Conservation (phyloP, 2,797 vertebrate species). For the Trematomus bernacchii region DNA sequence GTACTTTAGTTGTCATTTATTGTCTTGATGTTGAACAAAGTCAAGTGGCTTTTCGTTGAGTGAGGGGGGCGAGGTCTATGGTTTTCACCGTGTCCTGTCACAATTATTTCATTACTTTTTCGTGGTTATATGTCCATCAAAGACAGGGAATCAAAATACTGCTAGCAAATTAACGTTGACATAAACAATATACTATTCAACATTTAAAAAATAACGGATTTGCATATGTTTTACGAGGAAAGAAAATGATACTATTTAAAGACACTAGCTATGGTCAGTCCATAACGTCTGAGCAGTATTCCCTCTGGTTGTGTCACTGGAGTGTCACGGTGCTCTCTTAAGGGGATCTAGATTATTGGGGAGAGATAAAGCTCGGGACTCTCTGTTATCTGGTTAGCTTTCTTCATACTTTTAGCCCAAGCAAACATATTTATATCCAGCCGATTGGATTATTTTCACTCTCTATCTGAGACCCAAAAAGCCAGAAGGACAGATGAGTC, state of each 20-base stretch:
- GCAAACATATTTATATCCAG: slow-evolving; percentile 69
- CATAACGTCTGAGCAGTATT: neutral
- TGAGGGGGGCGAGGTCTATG: no score
- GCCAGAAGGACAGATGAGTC: slow-evolving; percentile 61
- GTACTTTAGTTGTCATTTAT: no score
- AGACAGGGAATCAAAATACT: neutral
- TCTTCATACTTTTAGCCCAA: slow-evolving; percentile 62
- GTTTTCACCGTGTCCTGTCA: no score
- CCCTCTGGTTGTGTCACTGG: neutral
- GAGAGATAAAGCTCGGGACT: slow-evolving; percentile 37
- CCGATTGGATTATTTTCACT: slow-evolving; percentile 67
- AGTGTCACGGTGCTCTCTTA: slow-evolving; percentile 16
- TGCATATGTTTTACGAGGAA: neutral
- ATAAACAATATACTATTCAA: neutral
- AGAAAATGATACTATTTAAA: neutral
- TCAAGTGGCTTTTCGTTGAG: no score
- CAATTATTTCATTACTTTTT: no score
- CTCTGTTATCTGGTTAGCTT: slow-evolving; percentile 44
- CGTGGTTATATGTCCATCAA: neutral
- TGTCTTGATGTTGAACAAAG: no score
- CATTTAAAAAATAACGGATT: neutral
- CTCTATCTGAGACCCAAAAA: slow-evolving; percentile 49
- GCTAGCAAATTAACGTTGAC: neutral
- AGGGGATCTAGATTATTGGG: neutral
- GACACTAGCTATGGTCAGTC: neutral